These are phyloP conservation scores for Phoenicopterus ruber DNA, from an alignment of 2,113 vertebrate species.

Conservation along the genomic window DNA sequence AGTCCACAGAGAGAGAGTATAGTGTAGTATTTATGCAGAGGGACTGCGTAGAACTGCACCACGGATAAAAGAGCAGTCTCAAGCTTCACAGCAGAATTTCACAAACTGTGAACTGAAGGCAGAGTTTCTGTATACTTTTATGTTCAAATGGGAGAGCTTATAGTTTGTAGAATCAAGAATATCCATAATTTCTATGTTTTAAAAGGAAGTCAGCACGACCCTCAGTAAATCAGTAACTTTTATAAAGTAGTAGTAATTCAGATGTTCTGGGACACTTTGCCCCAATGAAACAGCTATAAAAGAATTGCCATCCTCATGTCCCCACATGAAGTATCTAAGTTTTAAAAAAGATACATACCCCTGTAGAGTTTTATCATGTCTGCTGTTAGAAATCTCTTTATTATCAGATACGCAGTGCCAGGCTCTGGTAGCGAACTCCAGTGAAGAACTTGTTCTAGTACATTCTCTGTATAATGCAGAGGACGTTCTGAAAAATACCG, in stretches of 20 bases:
- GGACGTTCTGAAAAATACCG: conserved; percentile 82
- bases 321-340: neutral
- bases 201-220: neutral
- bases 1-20: neutral
- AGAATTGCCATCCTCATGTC: neutral
- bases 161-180: neutral
- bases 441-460: conserved; percentile 90
- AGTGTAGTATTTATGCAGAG: neutral
- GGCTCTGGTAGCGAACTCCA: conserved; percentile 89
- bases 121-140: neutral
- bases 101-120: neutral
- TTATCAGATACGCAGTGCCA: conserved; percentile 85
- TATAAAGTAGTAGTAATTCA: neutral
- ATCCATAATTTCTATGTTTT: neutral
- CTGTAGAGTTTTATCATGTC: conserved; percentile 54
- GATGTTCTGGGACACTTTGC: neutral
- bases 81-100: neutral
- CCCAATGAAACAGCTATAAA: neutral
- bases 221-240: neutral
- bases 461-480: conserved; percentile 89
- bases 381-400: conserved; percentile 82
- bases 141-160: neutral
- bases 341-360: conserved; percentile 68
- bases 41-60: neutral
- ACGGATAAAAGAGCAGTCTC: neutral